These are phyloP conservation scores for Sphaerophoria rueppellii DNA, from an alignment of 2,888 invertebrate genomes.

Conservation along the genomic window DNA sequence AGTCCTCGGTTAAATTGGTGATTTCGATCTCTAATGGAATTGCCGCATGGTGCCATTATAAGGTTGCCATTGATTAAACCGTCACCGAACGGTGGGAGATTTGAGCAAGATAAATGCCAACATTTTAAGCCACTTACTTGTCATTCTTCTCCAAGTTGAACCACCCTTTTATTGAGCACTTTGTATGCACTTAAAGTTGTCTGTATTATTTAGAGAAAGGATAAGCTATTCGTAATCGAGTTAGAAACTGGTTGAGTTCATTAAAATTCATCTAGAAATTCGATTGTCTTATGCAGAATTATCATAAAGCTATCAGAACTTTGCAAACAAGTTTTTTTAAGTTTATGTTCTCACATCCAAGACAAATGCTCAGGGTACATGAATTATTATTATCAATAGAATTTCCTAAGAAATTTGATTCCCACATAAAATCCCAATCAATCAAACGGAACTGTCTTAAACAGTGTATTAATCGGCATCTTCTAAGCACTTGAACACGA, in stretches of 20 bases:
- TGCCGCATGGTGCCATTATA: constrained; percentile 36
- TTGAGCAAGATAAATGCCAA: constrained; percentile 53
- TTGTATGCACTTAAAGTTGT: constrained; percentile 23
- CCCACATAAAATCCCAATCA: too few species aligned
- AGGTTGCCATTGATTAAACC: constrained; percentile 40
- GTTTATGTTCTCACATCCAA: too few species aligned
- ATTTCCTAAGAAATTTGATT: too few species aligned
- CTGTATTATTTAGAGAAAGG: constrained; percentile 6
- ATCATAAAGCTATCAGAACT: too few species aligned
- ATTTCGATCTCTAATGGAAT: constrained; percentile 56
- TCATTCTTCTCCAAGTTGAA: constrained; percentile 20
- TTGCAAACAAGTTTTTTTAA: too few species aligned
- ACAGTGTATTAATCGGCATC: constrained; percentile 35
- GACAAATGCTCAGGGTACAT: too few species aligned
- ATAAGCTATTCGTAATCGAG: constrained; percentile 30
- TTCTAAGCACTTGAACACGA: constrained; percentile 5
- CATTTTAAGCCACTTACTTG: constrained; percentile 30
- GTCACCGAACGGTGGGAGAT: constrained; percentile 32
- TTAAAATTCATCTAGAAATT: not conserved
- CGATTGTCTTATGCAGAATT: not conserved
- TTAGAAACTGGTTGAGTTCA: constrained; percentile 9
- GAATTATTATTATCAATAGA: too few species aligned
- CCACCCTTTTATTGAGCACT: constrained; percentile 41
- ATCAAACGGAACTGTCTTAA: too few species aligned
- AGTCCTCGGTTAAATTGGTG: constrained; percentile 32